Evolutionary conservation across 2,888 invertebrate genomes (phyloP).

Genomic region (Oscheius sp.): DNA sequence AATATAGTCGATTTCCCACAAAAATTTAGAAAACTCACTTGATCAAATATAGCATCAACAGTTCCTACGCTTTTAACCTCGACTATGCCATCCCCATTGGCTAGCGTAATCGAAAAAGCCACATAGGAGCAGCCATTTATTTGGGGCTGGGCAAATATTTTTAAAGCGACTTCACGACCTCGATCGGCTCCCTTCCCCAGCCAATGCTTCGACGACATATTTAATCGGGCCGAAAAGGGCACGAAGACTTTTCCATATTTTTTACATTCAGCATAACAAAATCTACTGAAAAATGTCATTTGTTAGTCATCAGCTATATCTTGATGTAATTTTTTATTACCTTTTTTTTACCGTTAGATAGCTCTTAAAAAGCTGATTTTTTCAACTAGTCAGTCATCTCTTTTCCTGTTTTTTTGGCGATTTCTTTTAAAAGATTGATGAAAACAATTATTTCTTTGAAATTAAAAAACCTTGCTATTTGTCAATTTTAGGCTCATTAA

Average conservation of each 20-base stretch:
- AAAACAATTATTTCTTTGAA: no score
- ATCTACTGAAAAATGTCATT: slow-evolving; percentile 29
- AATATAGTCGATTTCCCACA: background rate
- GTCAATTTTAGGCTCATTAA: no score
- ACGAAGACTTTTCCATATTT: slow-evolving; percentile 55
- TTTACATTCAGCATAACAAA: slow-evolving; percentile 49
- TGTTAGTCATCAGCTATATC: background rate
- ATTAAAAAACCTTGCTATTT: no score
- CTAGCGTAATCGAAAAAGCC: slow-evolving; percentile 39
- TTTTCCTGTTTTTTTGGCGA: no score
- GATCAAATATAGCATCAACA: slow-evolving; percentile 23
- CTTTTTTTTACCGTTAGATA: no score
- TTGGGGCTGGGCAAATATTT: slow-evolving; percentile 59
- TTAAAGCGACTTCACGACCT: slow-evolving; percentile 29
- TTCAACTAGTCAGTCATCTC: no score
- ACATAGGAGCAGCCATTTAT: slow-evolving; percentile 54
- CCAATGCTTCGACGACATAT: slow-evolving; percentile 40
- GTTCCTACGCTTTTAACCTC: slow-evolving; percentile 2
- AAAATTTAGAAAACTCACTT: slow-evolving; percentile 6
- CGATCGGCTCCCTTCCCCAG: slow-evolving; percentile 49
- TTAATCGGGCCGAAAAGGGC: slow-evolving; percentile 54
- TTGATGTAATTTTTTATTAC: no score
- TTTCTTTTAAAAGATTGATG: no score
- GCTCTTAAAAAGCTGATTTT: no score
- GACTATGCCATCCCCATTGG: background rate